Base-by-base conservation (phyloP, 92 coral and sea anemone species). In the Phymanthus crucifer region DNA sequence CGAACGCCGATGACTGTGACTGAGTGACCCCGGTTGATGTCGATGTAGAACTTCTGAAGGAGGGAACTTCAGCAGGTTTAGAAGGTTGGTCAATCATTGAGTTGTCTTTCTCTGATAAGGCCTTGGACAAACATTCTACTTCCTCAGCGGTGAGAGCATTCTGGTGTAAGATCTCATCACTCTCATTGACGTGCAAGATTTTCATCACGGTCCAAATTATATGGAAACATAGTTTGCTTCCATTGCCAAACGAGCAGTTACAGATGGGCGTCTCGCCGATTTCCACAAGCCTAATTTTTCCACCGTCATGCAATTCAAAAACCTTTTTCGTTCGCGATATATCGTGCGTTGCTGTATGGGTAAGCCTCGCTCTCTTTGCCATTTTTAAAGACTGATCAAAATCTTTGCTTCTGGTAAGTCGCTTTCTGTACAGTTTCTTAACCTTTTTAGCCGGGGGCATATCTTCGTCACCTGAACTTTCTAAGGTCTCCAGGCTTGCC, bases 311-410 rank as follows among this genome's bases (percentile, higher is more conserved):
- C 19, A 52, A 52, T 52, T 52, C 61, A 52, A 52, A 52, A 23
- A 52, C 61, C 61, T 52, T 52, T 52, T 52, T 52, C 61, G 61
- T 23, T 52, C 61, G 61, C 61, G 61, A 52, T 52, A 52, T 23
- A 52, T 52, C 61, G 61, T 52, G 61, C 19, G 61, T 52, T 52
- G 61, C 61, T 52, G 61, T 52, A 52, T 52, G 61, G 61, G 19
- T 52, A 52, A 52, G 61, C 61, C 61, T 52, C 61, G 61, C 61
- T 52, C 61, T 52, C 61, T 52, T 52, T 52, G 61, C 61, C 61
- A 52, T 52, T 23, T 52, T 52, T 52, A 52, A 52, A 52, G 61
- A 52, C 61, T 52, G 61, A 52, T 52, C 61, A 52, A 52, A 52
- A 52, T 52, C 61, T 52, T 52, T 52, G 61, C 61, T 52, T 52